A percentile compares a stretch with the other conserved stretches of the same genome.
Conservation (phyloP, 2,888 invertebrate genomes). For the Corbicula japonica region DNA sequence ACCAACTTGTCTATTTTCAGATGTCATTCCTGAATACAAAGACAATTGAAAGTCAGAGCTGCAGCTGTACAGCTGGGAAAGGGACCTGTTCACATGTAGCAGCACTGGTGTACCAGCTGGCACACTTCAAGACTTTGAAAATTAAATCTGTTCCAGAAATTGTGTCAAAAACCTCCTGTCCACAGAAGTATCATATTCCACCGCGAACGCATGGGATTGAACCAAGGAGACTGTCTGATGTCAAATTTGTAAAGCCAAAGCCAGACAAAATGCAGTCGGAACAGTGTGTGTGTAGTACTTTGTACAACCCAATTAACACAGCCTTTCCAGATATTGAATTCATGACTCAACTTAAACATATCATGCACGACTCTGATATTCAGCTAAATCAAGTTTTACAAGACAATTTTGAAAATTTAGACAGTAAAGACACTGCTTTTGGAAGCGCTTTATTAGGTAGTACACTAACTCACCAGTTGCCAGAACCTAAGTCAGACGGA, state of each 20-base stretch:
- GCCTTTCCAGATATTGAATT: conserved; percentile 17
- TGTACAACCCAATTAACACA: conserved; percentile 21
- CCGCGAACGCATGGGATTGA: conserved; percentile 1
- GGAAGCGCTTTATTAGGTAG: conserved; percentile 19
- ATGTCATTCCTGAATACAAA: too few species aligned
- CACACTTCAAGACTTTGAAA: conserved; percentile 15
- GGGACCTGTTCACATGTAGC: conserved; percentile 16
- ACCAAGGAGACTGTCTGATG: neutral
- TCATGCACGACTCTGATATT: conserved; percentile 9
- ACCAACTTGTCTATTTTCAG: too few species aligned
- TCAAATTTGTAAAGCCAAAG: conserved; percentile 19
- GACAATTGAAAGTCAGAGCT: conserved; percentile 13
- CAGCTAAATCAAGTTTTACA: conserved; percentile 19
- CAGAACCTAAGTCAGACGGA: conserved; percentile 30
- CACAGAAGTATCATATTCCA: conserved; percentile 29
- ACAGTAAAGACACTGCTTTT: conserved; percentile 5
- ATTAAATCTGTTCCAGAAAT: conserved; percentile 25
- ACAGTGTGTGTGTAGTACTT: conserved; percentile 36
- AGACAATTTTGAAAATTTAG: neutral
- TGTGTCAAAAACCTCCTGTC: conserved; percentile 30
- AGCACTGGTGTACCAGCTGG: conserved; percentile 31
- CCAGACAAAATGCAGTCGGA: conserved; percentile 20
- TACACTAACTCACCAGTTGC: conserved; percentile 19
- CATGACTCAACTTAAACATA: conserved; percentile 6
- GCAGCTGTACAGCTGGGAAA: conserved; percentile 19